These are phyloP conservation scores for Cerceris ruficornis DNA, from an alignment of 2,888 invertebrate species.

Conservation along the genomic window DNA sequence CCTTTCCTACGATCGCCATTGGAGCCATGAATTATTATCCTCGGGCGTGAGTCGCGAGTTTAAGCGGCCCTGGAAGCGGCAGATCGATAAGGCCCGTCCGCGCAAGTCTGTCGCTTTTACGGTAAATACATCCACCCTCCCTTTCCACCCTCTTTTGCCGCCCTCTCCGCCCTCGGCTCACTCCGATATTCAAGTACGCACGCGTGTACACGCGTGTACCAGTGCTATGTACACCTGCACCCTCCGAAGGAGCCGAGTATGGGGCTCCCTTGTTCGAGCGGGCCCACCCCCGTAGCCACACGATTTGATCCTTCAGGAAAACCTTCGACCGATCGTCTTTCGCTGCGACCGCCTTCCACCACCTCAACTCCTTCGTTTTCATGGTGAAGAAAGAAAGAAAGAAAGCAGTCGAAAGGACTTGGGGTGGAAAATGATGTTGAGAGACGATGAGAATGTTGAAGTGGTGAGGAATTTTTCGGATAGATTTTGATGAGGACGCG, in stretches of 20 bases:
- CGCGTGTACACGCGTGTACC: conserved; percentile 56
- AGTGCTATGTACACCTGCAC: conserved; percentile 48
- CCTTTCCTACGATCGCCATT: conserved; percentile 61
- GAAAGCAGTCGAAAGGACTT: neutral
- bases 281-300: conserved; percentile 46
- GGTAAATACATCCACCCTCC: conserved; percentile 58
- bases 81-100: conserved; percentile 75
- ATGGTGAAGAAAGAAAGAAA: conserved; percentile 19
- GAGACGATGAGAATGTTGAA: too few relatives aligned
- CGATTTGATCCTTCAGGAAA: conserved; percentile 45
- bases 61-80: conserved; percentile 70
- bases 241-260: neutral
- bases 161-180: too few relatives aligned
- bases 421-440: neutral
- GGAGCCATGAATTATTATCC: conserved; percentile 69
- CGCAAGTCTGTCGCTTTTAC: conserved; percentile 75
- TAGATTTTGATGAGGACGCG: too few relatives aligned
- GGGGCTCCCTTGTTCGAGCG: conserved; percentile 33
- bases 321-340: conserved; percentile 46
- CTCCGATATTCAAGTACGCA: conserved; percentile 48
- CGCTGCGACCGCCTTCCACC: conserved; percentile 45
- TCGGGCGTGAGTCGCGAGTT: conserved; percentile 69
- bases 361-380: conserved; percentile 36
- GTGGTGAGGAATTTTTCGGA: too few relatives aligned
- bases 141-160: conserved; percentile 23